Evolutionary conservation across 64 coral and sea anemone genomes (phyloP), one percentile per base, ranked within the genome.

Genomic region (Anthopleura sola): DNA sequence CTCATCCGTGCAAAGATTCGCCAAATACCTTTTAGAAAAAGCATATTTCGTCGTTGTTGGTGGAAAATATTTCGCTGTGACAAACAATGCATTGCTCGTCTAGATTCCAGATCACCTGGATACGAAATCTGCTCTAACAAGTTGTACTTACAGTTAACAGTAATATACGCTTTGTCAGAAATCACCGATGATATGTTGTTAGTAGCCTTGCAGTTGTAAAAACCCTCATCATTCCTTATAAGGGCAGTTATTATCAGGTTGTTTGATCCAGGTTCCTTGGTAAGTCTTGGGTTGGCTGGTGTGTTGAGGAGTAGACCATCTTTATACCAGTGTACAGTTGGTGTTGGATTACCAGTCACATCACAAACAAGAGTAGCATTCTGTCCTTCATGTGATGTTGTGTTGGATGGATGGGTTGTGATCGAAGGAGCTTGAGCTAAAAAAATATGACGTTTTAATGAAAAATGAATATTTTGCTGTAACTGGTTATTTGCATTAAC

Each of bases 121-220:
- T n/a, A n/a, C n/a, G n/a, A n/a, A n/a, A n/a, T n/a, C n/a, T n/a
- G n/a, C n/a, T n/a, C n/a, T n/a, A n/a, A n/a, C n/a, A n/a, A n/a
- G n/a, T n/a, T n/a, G n/a, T n/a, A 79, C 76, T 79, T 79, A 79
- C 76, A 79, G 37, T 79, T 48, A 38, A 79, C 76, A 44, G 76
- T 48, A 24, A 79, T 13, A 48, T 79, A 79, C 39, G n/a, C 37
- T 44, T 9, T 18, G 37, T 79, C 21, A 18, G 76, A 79, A 17
- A 20, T 20, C 37, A 44, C 76, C 18, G 76, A 38, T 24, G 37
- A 38, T 24, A 79, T 4, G 19, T 21, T 48, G 39, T 79, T 79
- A 10, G 36, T 79, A 44, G 44, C 76, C 4, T 38, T 44, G 11
- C 76, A 79, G 1, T 17, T 13, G 47, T 79, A 79, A 44, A 38